phyloP scores from a whole-genome alignment of 2,888 invertebrate genomes.

The Leucophenga maculata region DNA sequence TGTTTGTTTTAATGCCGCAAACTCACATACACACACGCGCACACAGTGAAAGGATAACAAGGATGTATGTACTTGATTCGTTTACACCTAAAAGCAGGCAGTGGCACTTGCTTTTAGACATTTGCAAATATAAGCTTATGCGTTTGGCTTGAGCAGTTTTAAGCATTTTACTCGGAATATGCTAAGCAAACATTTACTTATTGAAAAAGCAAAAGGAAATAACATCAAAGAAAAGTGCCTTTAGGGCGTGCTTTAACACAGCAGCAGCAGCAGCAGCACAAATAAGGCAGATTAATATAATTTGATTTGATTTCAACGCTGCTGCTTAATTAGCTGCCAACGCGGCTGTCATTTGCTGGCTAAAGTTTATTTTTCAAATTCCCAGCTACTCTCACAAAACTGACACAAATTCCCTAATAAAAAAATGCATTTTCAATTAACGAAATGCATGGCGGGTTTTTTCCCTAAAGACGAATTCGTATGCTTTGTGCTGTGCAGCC shows the following conservation, averaged over 20 bases:
- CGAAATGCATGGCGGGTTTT: background rate
- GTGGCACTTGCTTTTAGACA: slow-evolving; percentile 3
- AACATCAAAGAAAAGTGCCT: background rate
- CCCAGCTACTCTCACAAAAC: background rate
- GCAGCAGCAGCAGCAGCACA: background rate
- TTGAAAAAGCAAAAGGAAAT: background rate
- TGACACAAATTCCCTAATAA: slow-evolving; percentile 12
- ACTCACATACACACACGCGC: background rate
- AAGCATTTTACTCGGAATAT: background rate
- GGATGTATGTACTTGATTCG: slow-evolving; percentile 8
- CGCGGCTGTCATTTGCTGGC: background rate
- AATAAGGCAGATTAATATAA: background rate
- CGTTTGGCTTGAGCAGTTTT: background rate
- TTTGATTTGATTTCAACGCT: background rate
- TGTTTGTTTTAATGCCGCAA: slow-evolving; percentile 8
- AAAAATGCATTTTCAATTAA: slow-evolving; percentile 24
- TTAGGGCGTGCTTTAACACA: too few relatives aligned
- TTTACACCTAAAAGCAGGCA: slow-evolving; percentile 14
- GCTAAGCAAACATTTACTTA: background rate
- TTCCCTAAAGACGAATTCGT: slow-evolving; percentile 7
- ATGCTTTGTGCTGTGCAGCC: too few relatives aligned
- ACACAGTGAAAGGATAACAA: background rate
- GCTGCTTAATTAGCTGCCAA: slow-evolving; percentile 8
- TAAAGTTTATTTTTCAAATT: background rate
- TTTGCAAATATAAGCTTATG: slow-evolving; percentile 23